Conservation (phyloP, 2,113 vertebrate species). For the Spermophilus dauricus region DNA sequence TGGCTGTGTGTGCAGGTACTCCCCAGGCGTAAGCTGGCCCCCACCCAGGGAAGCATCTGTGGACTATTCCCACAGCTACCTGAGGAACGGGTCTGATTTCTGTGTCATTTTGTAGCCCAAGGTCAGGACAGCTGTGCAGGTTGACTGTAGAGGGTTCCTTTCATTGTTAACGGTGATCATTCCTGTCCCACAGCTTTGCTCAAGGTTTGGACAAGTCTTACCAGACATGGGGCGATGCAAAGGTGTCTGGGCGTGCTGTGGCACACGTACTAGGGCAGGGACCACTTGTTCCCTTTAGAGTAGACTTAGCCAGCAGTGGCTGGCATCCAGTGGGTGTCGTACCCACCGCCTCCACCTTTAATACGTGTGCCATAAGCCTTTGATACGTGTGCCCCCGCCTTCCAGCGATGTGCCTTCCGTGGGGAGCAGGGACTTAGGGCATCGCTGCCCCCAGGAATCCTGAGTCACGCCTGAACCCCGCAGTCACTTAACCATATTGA, state of each 20-base stretch:
- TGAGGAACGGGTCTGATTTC: neutral
- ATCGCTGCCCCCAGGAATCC: neutral
- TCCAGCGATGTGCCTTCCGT: too few species aligned
- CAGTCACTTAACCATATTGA: neutral
- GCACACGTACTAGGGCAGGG: rapidly evolving
- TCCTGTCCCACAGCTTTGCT: neutral
- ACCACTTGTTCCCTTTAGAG: neutral
- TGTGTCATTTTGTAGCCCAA: neutral
- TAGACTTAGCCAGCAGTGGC: neutral
- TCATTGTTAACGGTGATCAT: neutral
- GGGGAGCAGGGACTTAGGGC: neutral
- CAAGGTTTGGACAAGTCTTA: neutral
- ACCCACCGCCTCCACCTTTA: neutral
- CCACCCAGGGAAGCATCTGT: neutral
- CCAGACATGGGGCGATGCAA: rapidly evolving
- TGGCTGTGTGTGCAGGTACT: too few species aligned
- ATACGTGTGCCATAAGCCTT: too few species aligned
- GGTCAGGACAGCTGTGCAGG: neutral
- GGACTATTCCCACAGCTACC: neutral
- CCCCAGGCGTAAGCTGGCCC: too few species aligned
- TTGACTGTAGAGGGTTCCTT: neutral
- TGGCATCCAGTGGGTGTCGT: rapidly evolving
- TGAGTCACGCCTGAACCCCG: neutral
- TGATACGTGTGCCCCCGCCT: neutral
- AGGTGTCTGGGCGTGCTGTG: rapidly evolving